phyloP scores from a whole-genome alignment of 1,140 invertebrate species.

The Drosophila ambigua region DNA sequence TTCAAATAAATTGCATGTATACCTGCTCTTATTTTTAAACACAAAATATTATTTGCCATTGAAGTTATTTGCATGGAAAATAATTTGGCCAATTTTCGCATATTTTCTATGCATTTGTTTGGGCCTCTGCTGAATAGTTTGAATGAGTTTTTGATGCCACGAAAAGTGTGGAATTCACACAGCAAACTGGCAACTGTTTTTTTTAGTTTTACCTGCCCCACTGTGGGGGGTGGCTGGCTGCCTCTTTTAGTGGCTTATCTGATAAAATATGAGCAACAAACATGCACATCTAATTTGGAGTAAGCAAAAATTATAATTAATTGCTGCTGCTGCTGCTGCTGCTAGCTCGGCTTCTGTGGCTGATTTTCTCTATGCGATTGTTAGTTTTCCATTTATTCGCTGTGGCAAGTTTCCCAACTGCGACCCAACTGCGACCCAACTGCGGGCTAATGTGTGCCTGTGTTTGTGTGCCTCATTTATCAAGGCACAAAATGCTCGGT shows the following conservation, averaged over 20 bases:
- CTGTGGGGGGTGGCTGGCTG: background rate
- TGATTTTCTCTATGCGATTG: slow-evolving; percentile 56
- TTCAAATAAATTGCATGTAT: too few relatives aligned
- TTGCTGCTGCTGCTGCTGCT: slow-evolving; percentile 34
- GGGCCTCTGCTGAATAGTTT: too few relatives aligned
- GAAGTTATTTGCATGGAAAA: too few relatives aligned
- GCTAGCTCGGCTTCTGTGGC: slow-evolving; percentile 5
- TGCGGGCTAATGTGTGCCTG: slow-evolving; percentile 59
- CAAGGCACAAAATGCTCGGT: slow-evolving; percentile 61
- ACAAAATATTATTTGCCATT: too few relatives aligned
- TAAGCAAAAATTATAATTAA: slow-evolving; percentile 62
- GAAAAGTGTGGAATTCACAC: too few relatives aligned
- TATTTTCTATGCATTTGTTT: too few relatives aligned
- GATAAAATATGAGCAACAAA: slow-evolving; percentile 74
- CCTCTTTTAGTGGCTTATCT: slow-evolving; percentile 35
- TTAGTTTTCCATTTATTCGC: slow-evolving; percentile 6
- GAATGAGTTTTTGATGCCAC: too few relatives aligned
- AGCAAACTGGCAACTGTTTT: too few relatives aligned
- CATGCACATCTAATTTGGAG: slow-evolving; percentile 76
- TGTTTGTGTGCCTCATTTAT: slow-evolving; percentile 69
- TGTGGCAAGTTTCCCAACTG: slow-evolving; percentile 31
- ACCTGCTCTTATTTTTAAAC: too few relatives aligned
- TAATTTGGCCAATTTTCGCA: too few relatives aligned
- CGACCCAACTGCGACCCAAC: slow-evolving; percentile 33
- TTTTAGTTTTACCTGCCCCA: too few relatives aligned